These are phyloP conservation scores for Pseudomyrmex sp. DNA, from an alignment of 1,140 invertebrate species.

Conservation along the genomic window DNA sequence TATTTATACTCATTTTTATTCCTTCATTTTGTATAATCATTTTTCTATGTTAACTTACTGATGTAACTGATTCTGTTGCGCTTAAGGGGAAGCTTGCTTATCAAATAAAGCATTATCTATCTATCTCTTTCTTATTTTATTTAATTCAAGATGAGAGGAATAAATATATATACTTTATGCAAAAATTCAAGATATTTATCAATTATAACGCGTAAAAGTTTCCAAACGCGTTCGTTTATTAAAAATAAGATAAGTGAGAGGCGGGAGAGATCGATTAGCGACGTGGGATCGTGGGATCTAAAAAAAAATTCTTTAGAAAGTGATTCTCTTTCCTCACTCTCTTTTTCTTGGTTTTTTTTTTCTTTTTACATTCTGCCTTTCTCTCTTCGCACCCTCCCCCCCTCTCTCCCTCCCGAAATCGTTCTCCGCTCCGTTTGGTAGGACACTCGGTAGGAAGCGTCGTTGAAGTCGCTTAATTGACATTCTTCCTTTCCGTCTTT, in stretches of 20 bases:
- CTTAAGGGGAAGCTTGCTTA: no score
- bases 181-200: background rate
- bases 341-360: background rate
- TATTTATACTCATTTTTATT: no score
- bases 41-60: no score
- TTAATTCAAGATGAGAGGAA: background rate
- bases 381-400: background rate
- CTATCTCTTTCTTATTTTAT: background rate
- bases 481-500: constrained; percentile 51
- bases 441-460: constrained; percentile 33
- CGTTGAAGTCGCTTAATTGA: constrained; percentile 66
- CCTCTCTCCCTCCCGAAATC: background rate
- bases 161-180: no score
- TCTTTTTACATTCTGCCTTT: constrained; percentile 11
- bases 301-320: constrained; percentile 29
- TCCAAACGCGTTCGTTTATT: background rate
- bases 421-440: background rate
- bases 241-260: background rate
- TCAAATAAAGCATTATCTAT: no score
- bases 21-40: no score
- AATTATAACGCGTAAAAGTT: background rate
- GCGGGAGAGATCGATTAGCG: background rate
- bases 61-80: no score
- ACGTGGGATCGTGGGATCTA: background rate
- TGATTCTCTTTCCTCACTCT: background rate